A percentile compares a stretch with the other conserved stretches of the same genome.
Conservation (phyloP, 92 coral and sea anemone genomes). For the Actinostola sp. region DNA sequence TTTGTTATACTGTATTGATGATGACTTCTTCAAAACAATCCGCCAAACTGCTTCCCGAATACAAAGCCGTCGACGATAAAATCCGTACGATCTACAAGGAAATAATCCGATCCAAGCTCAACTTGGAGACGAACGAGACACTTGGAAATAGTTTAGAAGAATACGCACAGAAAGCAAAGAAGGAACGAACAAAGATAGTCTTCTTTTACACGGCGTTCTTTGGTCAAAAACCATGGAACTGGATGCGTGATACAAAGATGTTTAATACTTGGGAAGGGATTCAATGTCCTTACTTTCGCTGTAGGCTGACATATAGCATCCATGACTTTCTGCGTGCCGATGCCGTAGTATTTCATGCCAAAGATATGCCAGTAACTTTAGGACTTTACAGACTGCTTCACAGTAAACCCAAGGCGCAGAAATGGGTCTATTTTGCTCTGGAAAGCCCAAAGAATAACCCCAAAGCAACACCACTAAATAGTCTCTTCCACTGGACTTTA, state of each 20-base stretch:
- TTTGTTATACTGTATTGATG: conserved; percentile 15
- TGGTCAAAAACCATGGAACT: conserved; percentile 40
- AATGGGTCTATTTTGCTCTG: conserved; percentile 57
- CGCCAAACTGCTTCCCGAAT: neutral
- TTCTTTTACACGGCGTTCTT: conserved; percentile 23
- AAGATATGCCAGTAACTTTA: conserved; percentile 25
- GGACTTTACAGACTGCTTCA: conserved; percentile 26
- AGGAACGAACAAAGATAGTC: conserved; percentile 31
- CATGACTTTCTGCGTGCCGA: conserved; percentile 29
- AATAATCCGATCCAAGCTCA: conserved; percentile 13
- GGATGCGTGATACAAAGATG: conserved; percentile 20
- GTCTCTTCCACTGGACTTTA: conserved; percentile 54
- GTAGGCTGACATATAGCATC: conserved; percentile 35
- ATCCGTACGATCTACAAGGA: conserved; percentile 25
- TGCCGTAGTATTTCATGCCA: conserved; percentile 51
- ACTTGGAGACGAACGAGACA: conserved; percentile 9
- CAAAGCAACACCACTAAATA: conserved; percentile 19
- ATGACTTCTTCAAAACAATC: neutral
- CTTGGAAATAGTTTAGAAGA: neutral
- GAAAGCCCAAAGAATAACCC: conserved; percentile 42
- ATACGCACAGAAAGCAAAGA: conserved; percentile 19
- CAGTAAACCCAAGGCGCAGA: conserved; percentile 33
- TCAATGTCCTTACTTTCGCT: conserved; percentile 42
- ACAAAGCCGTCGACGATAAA: conserved; percentile 28
- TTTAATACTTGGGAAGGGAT: conserved; percentile 49